Evolutionary conservation across 2,113 vertebrate genomes (phyloP).

Genomic region (Dendrocopos noguchii): DNA sequence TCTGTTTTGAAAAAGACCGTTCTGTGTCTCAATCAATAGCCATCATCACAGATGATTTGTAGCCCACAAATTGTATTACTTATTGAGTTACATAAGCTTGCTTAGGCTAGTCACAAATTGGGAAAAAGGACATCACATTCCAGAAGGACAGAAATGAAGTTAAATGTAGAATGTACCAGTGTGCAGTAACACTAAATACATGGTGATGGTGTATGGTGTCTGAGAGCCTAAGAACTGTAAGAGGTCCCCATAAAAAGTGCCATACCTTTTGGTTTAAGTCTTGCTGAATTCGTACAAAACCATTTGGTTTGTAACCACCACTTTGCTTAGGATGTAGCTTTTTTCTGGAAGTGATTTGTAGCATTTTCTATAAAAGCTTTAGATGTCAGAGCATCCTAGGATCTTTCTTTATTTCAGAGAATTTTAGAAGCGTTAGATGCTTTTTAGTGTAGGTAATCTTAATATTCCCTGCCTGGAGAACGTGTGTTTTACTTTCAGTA

Average conservation of each 20-base stretch:
- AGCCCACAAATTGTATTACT: not conserved
- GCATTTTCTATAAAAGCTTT: not conserved
- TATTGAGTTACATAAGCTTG: not conserved
- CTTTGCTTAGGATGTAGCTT: not conserved
- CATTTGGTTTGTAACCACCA: not conserved
- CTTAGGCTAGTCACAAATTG: not conserved
- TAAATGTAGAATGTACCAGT: not conserved
- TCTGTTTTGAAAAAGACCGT: not conserved
- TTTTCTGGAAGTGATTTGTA: not conserved
- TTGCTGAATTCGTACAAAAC: not conserved
- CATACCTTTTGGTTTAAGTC: not conserved
- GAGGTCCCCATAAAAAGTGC: not conserved
- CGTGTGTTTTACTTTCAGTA: not conserved
- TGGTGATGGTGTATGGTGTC: not conserved
- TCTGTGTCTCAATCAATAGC: not conserved
- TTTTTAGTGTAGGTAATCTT: not conserved
- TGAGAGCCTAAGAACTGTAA: not conserved
- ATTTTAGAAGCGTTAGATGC: not conserved
- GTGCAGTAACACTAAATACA: not conserved
- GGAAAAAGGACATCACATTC: not conserved
- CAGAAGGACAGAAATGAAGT: not conserved
- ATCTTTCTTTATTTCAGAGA: not conserved
- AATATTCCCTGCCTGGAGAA: not conserved
- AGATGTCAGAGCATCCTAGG: not conserved
- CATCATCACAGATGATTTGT: not conserved